Conservation (phyloP, 2,113 vertebrate genomes). For the Salvelinus fontinalis region DNA sequence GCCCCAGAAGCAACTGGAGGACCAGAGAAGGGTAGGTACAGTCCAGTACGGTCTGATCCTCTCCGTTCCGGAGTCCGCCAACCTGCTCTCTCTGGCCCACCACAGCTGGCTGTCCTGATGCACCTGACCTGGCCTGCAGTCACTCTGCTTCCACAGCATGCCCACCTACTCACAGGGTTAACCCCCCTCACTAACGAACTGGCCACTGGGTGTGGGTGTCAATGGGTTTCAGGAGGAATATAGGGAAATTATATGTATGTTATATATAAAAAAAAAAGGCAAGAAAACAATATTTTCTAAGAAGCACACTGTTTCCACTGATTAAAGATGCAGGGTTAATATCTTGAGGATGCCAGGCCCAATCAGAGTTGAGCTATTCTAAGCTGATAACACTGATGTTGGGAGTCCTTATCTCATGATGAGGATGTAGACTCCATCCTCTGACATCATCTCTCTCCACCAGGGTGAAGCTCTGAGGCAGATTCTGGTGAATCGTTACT, state of each 20-base stretch:
- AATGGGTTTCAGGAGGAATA: neutral
- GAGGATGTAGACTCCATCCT: neutral
- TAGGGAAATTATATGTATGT: neutral
- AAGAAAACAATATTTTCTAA: no score
- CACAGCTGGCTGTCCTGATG: slow-evolving; percentile 12
- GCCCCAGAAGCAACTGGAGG: slow-evolving; percentile 96
- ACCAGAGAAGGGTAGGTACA: slow-evolving; percentile 96
- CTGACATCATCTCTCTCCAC: slow-evolving; percentile 48
- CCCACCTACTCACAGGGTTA: slow-evolving; percentile 4
- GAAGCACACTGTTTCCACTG: no score
- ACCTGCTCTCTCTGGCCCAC: neutral
- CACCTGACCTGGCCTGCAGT: neutral
- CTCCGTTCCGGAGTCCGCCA: slow-evolving; percentile 13
- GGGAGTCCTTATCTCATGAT: no score
- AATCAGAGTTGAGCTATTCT: no score
- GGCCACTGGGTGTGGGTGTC: neutral
- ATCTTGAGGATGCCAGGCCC: no score
- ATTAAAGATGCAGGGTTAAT: no score
- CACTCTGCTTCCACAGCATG: slow-evolving; percentile 44
- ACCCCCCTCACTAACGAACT: neutral
- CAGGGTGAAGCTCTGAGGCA: slow-evolving; percentile 96
- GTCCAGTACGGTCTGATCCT: slow-evolving; percentile 17
- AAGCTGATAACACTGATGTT: no score
- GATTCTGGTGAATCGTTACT: slow-evolving; percentile 96
- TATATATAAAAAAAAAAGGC: no score